phyloP scores from a whole-genome alignment of 2,797 vertebrate species.

The Pygocentrus nattereri region DNA sequence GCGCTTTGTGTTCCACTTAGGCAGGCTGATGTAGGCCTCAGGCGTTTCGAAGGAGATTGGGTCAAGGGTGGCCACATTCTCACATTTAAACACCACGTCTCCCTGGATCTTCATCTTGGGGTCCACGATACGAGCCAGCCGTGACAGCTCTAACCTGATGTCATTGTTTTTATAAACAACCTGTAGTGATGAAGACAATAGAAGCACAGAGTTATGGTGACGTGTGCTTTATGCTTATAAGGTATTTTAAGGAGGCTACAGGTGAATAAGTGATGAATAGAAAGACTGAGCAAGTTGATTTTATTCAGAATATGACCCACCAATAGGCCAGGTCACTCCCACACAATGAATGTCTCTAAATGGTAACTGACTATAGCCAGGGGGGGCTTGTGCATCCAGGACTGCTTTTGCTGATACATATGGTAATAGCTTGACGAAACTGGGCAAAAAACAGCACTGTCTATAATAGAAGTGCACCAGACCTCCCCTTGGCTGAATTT shows the following conservation, averaged over 20 bases:
- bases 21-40: constrained; percentile 96
- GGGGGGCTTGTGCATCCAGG: constrained; percentile 49
- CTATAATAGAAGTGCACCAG: constrained; percentile 27
- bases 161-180: constrained; percentile 99
- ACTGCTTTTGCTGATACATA: constrained; percentile 62
- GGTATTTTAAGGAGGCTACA: not conserved
- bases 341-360: constrained; percentile 46
- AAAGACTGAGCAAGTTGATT: constrained; percentile 49
- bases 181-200: constrained; percentile 71
- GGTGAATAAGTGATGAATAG: constrained; percentile 23
- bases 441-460: constrained; percentile 15
- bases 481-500: constrained; percentile 40
- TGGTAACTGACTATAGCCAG: constrained; percentile 55
- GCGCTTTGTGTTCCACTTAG: constrained; percentile 98
- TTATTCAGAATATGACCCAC: constrained; percentile 47
- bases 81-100: constrained; percentile 94
- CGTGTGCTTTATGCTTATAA: constrained; percentile 18
- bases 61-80: constrained; percentile 96
- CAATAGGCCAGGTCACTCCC: constrained; percentile 45
- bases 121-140: constrained; percentile 94
- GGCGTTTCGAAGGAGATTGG: constrained; percentile 98
- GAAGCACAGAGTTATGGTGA: not conserved
- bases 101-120: constrained; percentile 99
- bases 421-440: constrained; percentile 61
- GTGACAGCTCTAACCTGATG: constrained; percentile 95